Evolutionary conservation across 2,888 invertebrate genomes (phyloP), one percentile per base, ranked within the genome.

Genomic region (Heteromyza rotundicornis): DNA sequence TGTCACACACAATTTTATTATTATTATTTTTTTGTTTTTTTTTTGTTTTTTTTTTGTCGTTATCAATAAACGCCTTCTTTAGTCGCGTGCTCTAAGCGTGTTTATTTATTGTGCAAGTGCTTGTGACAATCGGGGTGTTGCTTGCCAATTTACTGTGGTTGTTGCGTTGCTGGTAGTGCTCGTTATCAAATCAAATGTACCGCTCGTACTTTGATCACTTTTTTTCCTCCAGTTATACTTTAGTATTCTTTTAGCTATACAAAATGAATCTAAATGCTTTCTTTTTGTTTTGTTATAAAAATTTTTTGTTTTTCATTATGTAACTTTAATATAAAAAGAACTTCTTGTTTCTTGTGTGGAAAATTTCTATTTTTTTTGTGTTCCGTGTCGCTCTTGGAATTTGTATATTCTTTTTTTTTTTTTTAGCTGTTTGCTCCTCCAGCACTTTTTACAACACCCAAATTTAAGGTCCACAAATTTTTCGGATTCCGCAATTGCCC

Each of bases 401-500:
- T 55, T 47, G 49, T 60, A 59, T 55, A 56, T 60, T 52, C 57
- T 58, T 62, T 66, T 56, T 57, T 47, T 32, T 63, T 35, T 59
- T 49, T 63, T 53, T 52, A 51, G 58, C 47, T 66, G 58, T 51
- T 17, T 23, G 40, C 54, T 36, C 24, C 57, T 55, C 56, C 57
- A 57, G 63, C n/a, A n/a, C 62, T 66, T 60, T 55, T 57, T 56
- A 60, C 59, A 59, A 59, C 61, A 60, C 57, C 27, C 27, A 27
- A 27, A 27, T 27, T 27, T 27, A 7, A 27, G 7, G 27, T 27
- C 10, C 27, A 27, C 27, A 27, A 27, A 27, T 27, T 40, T 10
- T n/a, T 40, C 40, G 40, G 14, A 14, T n/a, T 40, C 16, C 3
- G 10, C 40, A 40, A 40, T 70, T 70, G 69, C 73, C 74, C 78